A percentile compares a stretch with the other conserved stretches of the same genome.
Evolutionary conservation across 1,140 invertebrate species (phyloP).

Genomic region (Tetragnatha versicolor): DNA sequence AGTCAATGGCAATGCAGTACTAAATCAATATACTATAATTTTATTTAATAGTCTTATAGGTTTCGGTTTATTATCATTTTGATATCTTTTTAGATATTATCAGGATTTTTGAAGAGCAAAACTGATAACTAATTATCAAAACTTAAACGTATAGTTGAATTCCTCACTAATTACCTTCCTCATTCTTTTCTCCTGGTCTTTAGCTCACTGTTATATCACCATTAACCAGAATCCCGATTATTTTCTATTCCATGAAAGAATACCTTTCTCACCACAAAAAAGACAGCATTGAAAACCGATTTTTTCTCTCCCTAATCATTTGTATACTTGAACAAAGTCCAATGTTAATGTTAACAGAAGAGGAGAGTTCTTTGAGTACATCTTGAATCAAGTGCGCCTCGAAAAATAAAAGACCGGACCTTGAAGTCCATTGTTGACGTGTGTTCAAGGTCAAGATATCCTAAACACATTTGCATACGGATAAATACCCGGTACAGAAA

Average conservation of each 20-base stretch:
- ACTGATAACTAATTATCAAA: no score
- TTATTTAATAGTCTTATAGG: no score
- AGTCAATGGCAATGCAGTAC: no score
- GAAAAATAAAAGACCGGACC: background rate
- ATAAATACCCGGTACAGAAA: background rate
- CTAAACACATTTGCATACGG: conserved; percentile 20
- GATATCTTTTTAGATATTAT: no score
- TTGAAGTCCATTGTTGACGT: conserved; percentile 5
- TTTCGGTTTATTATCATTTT: no score
- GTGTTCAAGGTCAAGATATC: conserved; percentile 18
- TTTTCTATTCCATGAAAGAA: background rate
- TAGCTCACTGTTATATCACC: no score
- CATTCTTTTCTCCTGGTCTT: no score
- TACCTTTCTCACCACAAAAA: no score
- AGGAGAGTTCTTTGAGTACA: conserved; percentile 11
- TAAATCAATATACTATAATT: no score
- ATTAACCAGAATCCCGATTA: background rate
- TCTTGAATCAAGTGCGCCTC: background rate
- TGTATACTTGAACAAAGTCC: background rate
- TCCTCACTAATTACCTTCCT: no score
- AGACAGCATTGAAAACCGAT: background rate
- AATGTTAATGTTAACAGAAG: background rate
- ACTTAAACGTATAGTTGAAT: no score
- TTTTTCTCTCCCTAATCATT: background rate
- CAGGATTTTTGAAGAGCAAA: no score